Conservation (phyloP, 1,140 invertebrate species). For the Galleria mellonella region DNA sequence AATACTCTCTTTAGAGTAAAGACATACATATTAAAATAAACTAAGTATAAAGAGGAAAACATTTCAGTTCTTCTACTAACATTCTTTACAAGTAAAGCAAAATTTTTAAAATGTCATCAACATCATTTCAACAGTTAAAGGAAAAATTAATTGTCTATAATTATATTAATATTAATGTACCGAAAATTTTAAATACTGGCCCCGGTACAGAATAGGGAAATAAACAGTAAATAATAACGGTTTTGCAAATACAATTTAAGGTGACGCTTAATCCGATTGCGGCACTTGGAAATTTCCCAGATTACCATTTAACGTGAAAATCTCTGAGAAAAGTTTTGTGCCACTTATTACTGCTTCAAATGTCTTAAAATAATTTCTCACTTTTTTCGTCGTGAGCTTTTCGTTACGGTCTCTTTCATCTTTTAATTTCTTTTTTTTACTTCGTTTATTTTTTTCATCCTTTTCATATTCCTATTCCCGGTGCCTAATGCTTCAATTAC, state of each 20-base stretch:
- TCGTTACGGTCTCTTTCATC: slow-evolving; percentile 49
- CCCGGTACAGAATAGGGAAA: too few species aligned
- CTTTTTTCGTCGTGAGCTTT: slow-evolving; percentile 46
- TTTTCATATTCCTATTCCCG: slow-evolving; percentile 25
- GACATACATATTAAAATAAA: too few species aligned
- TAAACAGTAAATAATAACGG: too few species aligned
- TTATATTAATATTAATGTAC: too few species aligned
- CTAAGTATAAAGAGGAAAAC: too few species aligned
- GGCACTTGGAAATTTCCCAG: slow-evolving; percentile 26
- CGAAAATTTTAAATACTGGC: too few species aligned
- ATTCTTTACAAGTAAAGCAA: too few species aligned
- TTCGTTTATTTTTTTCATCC: slow-evolving; percentile 37
- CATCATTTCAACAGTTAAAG: too few species aligned
- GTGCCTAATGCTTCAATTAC: slow-evolving; percentile 31
- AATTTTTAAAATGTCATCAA: too few species aligned
- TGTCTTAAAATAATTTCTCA: slow-evolving; percentile 47
- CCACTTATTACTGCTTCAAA: slow-evolving; percentile 39
- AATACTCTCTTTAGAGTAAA: too few species aligned
- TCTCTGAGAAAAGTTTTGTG: slow-evolving; percentile 33
- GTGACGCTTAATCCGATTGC: slow-evolving; percentile 30
- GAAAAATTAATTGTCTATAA: too few species aligned
- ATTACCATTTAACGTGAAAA: slow-evolving; percentile 38
- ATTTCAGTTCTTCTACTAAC: too few species aligned
- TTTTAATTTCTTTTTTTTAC: slow-evolving; percentile 47
- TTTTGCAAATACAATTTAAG: slow-evolving; percentile 22